phyloP scores from a whole-genome alignment of 2,113 vertebrate species.

The Cephalopholis sonnerati region DNA sequence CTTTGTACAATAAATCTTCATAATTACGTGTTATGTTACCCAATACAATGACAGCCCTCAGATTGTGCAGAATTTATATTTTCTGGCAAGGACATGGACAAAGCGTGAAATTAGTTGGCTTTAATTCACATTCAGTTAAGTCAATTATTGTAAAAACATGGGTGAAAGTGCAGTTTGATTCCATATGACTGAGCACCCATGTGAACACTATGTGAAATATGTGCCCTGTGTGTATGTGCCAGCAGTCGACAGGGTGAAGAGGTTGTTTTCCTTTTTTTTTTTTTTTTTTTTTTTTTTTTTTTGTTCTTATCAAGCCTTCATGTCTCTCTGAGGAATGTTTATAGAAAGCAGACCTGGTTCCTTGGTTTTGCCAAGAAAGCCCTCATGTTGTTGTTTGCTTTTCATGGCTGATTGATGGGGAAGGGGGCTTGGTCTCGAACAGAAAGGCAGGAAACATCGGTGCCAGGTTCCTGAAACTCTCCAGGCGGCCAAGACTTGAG shows the following conservation, averaged over 20 bases:
- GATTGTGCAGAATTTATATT: neutral
- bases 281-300: constrained; percentile 24
- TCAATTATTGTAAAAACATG: neutral
- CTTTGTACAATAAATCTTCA: neutral
- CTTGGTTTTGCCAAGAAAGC: constrained; percentile 64
- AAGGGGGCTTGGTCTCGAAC: constrained; percentile 44
- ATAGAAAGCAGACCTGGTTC: constrained; percentile 77
- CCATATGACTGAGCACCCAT: constrained; percentile 40
- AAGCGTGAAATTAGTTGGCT: neutral
- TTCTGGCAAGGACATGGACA: neutral
- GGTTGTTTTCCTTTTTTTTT: constrained; percentile 41
- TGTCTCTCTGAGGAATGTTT: constrained; percentile 80
- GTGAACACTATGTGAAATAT: constrained; percentile 75
- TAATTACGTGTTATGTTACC: neutral
- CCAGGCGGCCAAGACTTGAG: constrained; percentile 13
- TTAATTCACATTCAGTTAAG: neutral
- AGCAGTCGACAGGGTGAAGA: constrained; percentile 52
- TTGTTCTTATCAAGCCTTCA: constrained; percentile 73
- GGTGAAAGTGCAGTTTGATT: neutral
- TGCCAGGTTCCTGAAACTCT: constrained; percentile 39
- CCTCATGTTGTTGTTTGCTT: constrained; percentile 77
- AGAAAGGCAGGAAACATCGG: constrained; percentile 73
- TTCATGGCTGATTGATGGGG: constrained; percentile 77
- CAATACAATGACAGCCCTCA: neutral
- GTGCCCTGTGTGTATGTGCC: constrained; percentile 34